These are phyloP conservation scores for Leucophenga maculata DNA, from an alignment of 2,888 invertebrate species.

Conservation along the genomic window DNA sequence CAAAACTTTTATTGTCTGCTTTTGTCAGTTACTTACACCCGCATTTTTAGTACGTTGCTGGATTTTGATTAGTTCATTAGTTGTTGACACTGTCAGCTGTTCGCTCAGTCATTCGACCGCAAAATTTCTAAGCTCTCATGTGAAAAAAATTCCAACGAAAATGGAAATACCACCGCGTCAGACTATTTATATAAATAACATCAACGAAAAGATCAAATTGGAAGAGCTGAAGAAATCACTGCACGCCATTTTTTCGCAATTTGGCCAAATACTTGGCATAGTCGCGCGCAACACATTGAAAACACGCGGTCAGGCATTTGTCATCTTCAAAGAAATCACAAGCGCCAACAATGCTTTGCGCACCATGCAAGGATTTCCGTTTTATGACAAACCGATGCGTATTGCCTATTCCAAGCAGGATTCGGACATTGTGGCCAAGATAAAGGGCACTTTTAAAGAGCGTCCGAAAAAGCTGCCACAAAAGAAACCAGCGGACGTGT, in stretches of 20 bases:
- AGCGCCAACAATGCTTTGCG: conserved; percentile 94
- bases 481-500: conserved; percentile 75
- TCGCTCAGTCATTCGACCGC: too few species aligned
- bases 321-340: conserved; percentile 96
- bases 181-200: conserved; percentile 97
- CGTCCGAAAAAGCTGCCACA: conserved; percentile 87
- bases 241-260: conserved; percentile 98
- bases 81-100: too few species aligned
- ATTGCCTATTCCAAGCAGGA: conserved; percentile 95
- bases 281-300: conserved; percentile 94
- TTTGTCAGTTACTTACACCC: too few species aligned
- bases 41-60: too few species aligned
- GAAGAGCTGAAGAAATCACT: conserved; percentile 97
- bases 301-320: conserved; percentile 98
- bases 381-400: conserved; percentile 99
- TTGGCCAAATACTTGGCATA: conserved; percentile 97
- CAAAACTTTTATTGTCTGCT: too few species aligned
- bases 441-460: conserved; percentile 96
- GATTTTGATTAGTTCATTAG: too few species aligned
- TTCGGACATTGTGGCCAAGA: conserved; percentile 94
- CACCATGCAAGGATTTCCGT: conserved; percentile 99
- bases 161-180: conserved; percentile 72
- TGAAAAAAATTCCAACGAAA: too few species aligned
- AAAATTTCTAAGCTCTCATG: too few species aligned
- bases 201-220: conserved; percentile 98